Evolutionary conservation across 1,140 invertebrate species (phyloP), one percentile per base, ranked within the genome.

Genomic region (Drosophila orena): DNA sequence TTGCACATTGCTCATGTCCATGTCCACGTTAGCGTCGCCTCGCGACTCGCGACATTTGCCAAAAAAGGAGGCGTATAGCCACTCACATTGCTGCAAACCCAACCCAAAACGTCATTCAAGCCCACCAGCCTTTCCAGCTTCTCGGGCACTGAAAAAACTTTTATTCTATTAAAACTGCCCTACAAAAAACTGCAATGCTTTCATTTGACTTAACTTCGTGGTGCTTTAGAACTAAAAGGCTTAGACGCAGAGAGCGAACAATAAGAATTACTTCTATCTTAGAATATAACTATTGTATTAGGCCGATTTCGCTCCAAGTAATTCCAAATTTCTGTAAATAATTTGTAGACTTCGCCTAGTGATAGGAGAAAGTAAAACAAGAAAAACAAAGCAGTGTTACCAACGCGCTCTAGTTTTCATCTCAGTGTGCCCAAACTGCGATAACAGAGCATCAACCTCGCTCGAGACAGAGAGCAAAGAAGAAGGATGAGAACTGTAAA

Each of bases 1-100:
- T 47, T 83, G 79, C 79, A 83, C 79, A 83, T 83, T 83, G 79
- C 79, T 83, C 79, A 83, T 79, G 79, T 83, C 80, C 75, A 70
- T 81, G 79, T 81, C 66, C 66, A 70, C 66, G 66, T 70, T 70
- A 70, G 66, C 64, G 66, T 69, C 66, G 66, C 66, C 66, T 56
- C 66, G 66, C 66, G 66, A 70, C 64, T 70, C 68, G 65, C 68
- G 68, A 70, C 64, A 70, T 70, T 70, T 70, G 68, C 68, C 68
- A 70, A 70, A 70, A 54, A 70, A 70, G 68, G 52, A 55, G 49
- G 64, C 64, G 27, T 34, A 65, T 17, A 50, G 14, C 57, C 42
- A 12, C 44, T 17, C 11, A 43, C 34, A n/a, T 35, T 14, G 8
- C 22, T 17, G n/a, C 27, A 35, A n/a, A 1, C 22, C 22, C 7